Conservation (phyloP, 2,888 invertebrate species). For the Tinea pellionella region DNA sequence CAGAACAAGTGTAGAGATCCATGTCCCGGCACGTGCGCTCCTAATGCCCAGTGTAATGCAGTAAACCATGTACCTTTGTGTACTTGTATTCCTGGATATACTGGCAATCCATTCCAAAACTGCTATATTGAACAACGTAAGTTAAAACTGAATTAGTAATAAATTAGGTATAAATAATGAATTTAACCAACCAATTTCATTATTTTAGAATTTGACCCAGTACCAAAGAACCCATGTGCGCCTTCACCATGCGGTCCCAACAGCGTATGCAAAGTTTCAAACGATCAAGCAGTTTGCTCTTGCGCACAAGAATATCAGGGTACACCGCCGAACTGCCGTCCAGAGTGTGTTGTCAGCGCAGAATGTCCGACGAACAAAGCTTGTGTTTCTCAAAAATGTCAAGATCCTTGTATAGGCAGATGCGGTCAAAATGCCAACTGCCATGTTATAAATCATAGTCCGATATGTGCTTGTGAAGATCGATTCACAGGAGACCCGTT, state of each 20-base stretch:
- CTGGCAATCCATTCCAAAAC: slow-evolving; percentile 70
- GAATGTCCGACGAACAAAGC: slow-evolving; percentile 77
- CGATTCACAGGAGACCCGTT: slow-evolving; percentile 76
- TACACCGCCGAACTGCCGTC: slow-evolving; percentile 76
- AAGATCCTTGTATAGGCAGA: slow-evolving; percentile 77
- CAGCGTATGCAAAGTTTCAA: slow-evolving; percentile 79
- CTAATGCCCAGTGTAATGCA: slow-evolving; percentile 78
- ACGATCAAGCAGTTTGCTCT: slow-evolving; percentile 78
- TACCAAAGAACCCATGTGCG: slow-evolving; percentile 71
- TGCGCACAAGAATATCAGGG: slow-evolving; percentile 75
- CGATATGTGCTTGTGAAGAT: slow-evolving; percentile 74
- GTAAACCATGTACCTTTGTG: slow-evolving; percentile 79
- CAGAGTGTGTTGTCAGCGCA: slow-evolving; percentile 78
- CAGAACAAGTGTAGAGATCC: slow-evolving; percentile 81
- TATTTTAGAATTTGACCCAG: slow-evolving; percentile 32
- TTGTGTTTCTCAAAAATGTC: slow-evolving; percentile 76
- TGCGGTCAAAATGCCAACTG: slow-evolving; percentile 81
- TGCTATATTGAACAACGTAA: slow-evolving; percentile 39
- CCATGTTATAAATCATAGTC: slow-evolving; percentile 77
- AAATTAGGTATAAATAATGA: background rate
- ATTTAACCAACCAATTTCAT: background rate
- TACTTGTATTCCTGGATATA: slow-evolving; percentile 73
- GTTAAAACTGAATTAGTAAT: slow-evolving; percentile 18
- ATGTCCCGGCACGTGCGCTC: slow-evolving; percentile 80
- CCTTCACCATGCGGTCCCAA: slow-evolving; percentile 88